These are phyloP conservation scores for Malurus leucopterus DNA, from an alignment of 2,797 vertebrate genomes.

Conservation along the genomic window DNA sequence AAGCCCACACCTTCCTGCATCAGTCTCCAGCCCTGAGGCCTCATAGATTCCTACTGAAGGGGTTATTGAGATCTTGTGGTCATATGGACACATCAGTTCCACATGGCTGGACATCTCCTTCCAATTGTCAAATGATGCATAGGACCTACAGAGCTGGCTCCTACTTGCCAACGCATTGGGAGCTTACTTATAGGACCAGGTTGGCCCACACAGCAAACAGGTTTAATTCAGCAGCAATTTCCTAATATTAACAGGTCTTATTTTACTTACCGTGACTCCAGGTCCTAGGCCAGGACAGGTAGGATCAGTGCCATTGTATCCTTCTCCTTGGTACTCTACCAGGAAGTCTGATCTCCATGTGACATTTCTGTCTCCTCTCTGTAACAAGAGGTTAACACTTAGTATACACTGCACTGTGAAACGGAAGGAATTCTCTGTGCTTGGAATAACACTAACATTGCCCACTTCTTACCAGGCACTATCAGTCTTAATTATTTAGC, in stretches of 20 bases:
- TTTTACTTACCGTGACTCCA: constrained; percentile 85
- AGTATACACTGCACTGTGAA: neutral
- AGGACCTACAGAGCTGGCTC: neutral
- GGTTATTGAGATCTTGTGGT: neutral
- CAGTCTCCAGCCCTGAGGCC: neutral
- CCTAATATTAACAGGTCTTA: neutral
- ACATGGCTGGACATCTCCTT: neutral
- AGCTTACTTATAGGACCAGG: neutral
- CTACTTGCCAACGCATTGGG: neutral
- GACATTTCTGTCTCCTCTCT: constrained; percentile 82
- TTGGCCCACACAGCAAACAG: neutral
- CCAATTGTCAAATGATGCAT: neutral
- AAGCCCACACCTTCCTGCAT: neutral
- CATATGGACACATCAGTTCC: neutral
- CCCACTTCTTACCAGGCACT: neutral
- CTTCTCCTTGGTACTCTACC: constrained; percentile 95
- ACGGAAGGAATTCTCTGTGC: neutral
- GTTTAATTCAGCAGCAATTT: neutral
- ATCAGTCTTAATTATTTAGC: neutral
- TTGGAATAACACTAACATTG: neutral
- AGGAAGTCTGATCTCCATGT: constrained; percentile 92
- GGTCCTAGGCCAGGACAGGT: constrained; percentile 89
- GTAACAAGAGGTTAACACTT: constrained; percentile 33
- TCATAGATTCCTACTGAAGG: neutral
- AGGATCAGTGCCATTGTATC: constrained; percentile 84